phyloP scores from a whole-genome alignment of 2,797 vertebrate genomes.

The Sebastes melanostomus region DNA sequence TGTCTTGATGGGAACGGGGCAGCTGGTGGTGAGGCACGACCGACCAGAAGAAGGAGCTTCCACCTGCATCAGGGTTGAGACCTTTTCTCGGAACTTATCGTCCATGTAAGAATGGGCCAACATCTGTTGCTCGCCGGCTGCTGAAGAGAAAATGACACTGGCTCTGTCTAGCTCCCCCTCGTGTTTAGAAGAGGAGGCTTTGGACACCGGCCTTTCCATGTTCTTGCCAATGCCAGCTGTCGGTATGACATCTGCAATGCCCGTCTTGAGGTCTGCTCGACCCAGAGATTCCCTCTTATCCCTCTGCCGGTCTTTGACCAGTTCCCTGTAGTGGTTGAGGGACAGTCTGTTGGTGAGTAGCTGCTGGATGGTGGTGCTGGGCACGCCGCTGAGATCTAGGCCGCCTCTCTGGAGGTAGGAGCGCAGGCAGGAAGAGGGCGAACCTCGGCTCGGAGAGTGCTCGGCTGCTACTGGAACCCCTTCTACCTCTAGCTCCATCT shows the following conservation, averaged over 20 bases:
- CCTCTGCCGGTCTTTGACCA: constrained; percentile 52
- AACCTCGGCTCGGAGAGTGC: constrained; percentile 76
- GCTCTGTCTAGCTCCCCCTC: constrained; percentile 90
- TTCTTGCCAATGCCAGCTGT: constrained; percentile 75
- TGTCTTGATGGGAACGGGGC: constrained; percentile 90
- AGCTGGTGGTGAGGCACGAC: constrained; percentile 87
- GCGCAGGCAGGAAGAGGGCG: constrained; percentile 88
- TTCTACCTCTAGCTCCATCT: constrained; percentile 88
- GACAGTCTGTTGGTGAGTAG: constrained; percentile 89
- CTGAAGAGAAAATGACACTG: constrained; percentile 91
- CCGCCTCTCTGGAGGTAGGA: constrained; percentile 87
- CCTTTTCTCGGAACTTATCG: constrained; percentile 85
- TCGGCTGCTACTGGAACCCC: constrained; percentile 85
- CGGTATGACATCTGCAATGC: constrained; percentile 76
- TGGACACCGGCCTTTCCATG: constrained; percentile 81
- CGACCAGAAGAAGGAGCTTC: constrained; percentile 76
- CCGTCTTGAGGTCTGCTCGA: constrained; percentile 84
- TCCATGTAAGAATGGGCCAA: constrained; percentile 85
- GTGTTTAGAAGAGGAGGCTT: constrained; percentile 86
- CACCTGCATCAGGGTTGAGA: constrained; percentile 56
- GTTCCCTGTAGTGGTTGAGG: constrained; percentile 80
- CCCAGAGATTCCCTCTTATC: constrained; percentile 86
- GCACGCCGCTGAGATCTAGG: constrained; percentile 55
- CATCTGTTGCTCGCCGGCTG: constrained; percentile 85
- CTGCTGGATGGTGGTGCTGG: constrained; percentile 85